Conservation (phyloP, 2,797 vertebrate genomes). For the Sparus aurata region DNA sequence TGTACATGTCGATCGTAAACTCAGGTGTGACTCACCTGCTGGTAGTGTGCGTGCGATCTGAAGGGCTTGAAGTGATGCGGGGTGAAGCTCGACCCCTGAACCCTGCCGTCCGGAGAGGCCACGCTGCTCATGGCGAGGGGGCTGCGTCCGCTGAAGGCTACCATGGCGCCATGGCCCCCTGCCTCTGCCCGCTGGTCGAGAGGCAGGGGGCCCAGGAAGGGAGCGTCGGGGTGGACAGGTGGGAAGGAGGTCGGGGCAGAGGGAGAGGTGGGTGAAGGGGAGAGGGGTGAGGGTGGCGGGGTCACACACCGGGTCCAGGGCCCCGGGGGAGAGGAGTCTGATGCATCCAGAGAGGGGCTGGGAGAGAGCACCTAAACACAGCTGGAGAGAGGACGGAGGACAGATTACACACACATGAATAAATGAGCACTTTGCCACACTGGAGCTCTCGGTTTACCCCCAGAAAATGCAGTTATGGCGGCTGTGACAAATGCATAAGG, state of each 20-base stretch:
- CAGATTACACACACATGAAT: constrained; percentile 35
- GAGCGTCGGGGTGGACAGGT: constrained; percentile 61
- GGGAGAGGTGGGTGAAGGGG: constrained; percentile 47
- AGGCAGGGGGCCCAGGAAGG: constrained; percentile 83
- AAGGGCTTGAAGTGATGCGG: constrained; percentile 95
- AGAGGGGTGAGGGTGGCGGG: constrained; percentile 51
- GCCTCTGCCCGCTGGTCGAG: constrained; percentile 80
- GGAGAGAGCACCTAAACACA: constrained; percentile 82
- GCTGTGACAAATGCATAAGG: constrained; percentile 59
- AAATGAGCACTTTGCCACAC: constrained; percentile 44
- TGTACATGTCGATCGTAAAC: too few species aligned
- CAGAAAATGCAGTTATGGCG: constrained; percentile 51
- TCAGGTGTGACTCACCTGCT: constrained; percentile 84
- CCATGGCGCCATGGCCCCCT: constrained; percentile 89
- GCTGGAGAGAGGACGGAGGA: constrained; percentile 65
- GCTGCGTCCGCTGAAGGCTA: constrained; percentile 71
- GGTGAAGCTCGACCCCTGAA: constrained; percentile 84
- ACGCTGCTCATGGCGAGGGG: constrained; percentile 91
- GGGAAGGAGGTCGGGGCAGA: constrained; percentile 37
- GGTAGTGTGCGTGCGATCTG: constrained; percentile 96
- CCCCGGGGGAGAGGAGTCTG: constrained; percentile 81
- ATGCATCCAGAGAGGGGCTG: constrained; percentile 87
- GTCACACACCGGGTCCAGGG: constrained; percentile 83
- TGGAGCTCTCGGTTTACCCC: constrained; percentile 45
- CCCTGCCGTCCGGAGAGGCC: constrained; percentile 88